Evolutionary conservation across 2,888 invertebrate genomes (phyloP).

Genomic region (Brachypalpus laphriformis): DNA sequence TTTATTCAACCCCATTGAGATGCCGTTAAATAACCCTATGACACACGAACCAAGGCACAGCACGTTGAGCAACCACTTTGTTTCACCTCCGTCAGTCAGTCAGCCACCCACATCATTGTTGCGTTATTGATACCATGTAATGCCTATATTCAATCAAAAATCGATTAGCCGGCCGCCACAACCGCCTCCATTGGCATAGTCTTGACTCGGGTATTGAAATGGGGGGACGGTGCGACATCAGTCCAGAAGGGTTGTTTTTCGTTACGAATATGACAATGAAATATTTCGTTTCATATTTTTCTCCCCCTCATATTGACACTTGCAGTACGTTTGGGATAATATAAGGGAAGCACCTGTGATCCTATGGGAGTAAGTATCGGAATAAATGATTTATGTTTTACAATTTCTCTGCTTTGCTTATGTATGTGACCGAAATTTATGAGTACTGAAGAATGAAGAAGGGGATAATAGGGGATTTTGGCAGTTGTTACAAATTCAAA

Average conservation of each 20-base stretch:
- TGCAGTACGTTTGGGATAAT: constrained; percentile 24
- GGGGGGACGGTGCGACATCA: constrained; percentile 7
- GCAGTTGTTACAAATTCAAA: background rate
- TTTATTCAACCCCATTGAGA: constrained; percentile 72
- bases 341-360: constrained; percentile 62
- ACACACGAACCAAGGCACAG: constrained; percentile 57
- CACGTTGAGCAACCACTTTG: constrained; percentile 58
- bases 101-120: constrained; percentile 66
- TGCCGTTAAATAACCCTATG: constrained; percentile 73
- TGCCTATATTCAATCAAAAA: constrained; percentile 82
- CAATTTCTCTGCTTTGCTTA: constrained; percentile 20
- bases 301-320: constrained; percentile 61
- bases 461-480: too few species aligned
- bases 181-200: constrained; percentile 17
- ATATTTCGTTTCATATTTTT: constrained; percentile 52
- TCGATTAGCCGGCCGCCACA: constrained; percentile 80
- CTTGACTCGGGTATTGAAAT: constrained; percentile 18
- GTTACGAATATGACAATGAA: constrained; percentile 50
- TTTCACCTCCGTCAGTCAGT: constrained; percentile 54
- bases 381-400: constrained; percentile 64
- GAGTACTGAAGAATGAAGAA: background rate
- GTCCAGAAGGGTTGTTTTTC: constrained; percentile 67
- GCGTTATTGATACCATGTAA: constrained; percentile 73
- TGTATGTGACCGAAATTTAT: constrained; percentile 13
- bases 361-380: background rate